A percentile compares a stretch with the other conserved stretches of the same genome.
These are phyloP conservation scores for Cepaea hortensis DNA, from an alignment of 2,888 invertebrate genomes.

Conservation along the genomic window DNA sequence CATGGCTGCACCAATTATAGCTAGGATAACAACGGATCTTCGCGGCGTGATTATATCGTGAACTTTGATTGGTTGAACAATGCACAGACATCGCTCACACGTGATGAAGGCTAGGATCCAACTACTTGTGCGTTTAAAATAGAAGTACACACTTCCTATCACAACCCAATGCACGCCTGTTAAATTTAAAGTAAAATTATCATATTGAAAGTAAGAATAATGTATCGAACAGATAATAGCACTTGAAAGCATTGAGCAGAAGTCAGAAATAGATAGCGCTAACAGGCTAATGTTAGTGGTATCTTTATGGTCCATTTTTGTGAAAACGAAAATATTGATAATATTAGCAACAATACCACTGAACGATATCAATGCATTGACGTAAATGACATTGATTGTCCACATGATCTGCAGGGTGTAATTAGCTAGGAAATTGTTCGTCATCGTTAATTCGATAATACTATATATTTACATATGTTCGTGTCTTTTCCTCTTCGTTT, in stretches of 20 bases:
- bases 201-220: not conserved
- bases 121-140: not conserved
- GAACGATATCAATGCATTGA: not conserved
- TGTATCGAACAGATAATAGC: not conserved
- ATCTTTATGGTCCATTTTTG: not conserved
- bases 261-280: not conserved
- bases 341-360: constrained; percentile 2
- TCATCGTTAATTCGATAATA: no score
- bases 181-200: not conserved
- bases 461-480: no score
- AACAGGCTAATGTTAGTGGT: not conserved
- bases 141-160: not conserved
- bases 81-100: constrained; percentile 8
- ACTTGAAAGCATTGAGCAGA: not conserved
- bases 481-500: no score
- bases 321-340: constrained; percentile 22
- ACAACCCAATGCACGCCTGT: not conserved
- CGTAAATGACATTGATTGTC: not conserved
- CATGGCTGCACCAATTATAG: not conserved
- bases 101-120: not conserved
- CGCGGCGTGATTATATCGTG: constrained; percentile 15
- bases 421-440: not conserved
- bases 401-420: not conserved
- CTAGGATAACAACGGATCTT: not conserved
- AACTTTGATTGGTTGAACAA: not conserved